These are phyloP conservation scores for Lutraria lutraria DNA, from an alignment of 2,888 invertebrate genomes.

Conservation along the genomic window DNA sequence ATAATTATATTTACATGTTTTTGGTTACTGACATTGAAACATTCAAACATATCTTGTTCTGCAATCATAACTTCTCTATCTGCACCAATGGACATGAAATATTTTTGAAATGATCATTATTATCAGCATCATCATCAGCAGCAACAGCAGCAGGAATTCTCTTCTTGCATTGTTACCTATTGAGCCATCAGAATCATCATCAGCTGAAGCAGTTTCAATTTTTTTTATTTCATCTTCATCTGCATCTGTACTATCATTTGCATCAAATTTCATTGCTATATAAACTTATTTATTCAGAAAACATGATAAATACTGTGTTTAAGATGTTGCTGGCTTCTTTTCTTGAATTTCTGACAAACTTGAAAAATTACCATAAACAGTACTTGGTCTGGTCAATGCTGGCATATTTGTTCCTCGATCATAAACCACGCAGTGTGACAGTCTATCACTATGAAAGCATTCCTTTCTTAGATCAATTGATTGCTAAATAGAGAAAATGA, in stretches of 20 bases:
- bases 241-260: neutral
- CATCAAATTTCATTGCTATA: neutral
- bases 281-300: neutral
- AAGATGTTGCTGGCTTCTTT: neutral
- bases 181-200: neutral
- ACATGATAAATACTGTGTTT: neutral
- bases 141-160: neutral
- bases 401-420: neutral
- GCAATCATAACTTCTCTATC: neutral
- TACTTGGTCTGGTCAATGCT: conserved; percentile 2
- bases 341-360: neutral
- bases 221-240: neutral
- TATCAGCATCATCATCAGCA: neutral
- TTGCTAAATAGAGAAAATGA: conserved; percentile 9
- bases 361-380: neutral
- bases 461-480: neutral
- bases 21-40: too few species aligned
- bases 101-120: neutral
- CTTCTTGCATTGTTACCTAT: neutral
- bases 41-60: neutral
- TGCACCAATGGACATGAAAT: neutral
- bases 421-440: neutral
- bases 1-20: too few species aligned
- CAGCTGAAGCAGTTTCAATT: neutral
- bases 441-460: neutral